Conservation (phyloP, 2,888 invertebrate species). For the Eupithecia subfuscata region DNA sequence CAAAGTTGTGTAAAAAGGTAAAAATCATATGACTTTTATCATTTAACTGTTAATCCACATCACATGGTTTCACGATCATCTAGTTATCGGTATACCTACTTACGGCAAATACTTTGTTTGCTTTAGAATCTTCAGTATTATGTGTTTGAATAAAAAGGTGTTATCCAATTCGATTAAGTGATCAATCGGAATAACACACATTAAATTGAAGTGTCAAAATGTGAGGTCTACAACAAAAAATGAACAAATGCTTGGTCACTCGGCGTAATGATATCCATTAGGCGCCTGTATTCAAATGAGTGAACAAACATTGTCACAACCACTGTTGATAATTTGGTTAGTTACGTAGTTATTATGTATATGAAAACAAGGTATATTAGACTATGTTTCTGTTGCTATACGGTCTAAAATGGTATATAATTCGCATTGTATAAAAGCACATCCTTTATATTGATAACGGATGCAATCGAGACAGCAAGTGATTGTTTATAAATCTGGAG, state of each 20-base stretch:
- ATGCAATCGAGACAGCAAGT: not conserved
- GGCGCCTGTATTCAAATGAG: conserved; percentile 26
- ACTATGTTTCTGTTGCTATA: conserved; percentile 3
- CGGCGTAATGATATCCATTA: conserved; percentile 16
- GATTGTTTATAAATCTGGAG: not conserved
- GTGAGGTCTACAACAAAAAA: conserved; percentile 3
- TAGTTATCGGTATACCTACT: not conserved
- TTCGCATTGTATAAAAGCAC: not conserved
- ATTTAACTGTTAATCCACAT: not conserved
- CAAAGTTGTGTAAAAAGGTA: not conserved
- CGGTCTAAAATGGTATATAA: not conserved
- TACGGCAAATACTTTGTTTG: not conserved
- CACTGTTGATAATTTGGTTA: conserved; percentile 33
- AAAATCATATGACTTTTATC: not conserved
- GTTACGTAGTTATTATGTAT: conserved; percentile 5
- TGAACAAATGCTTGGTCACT: conserved; percentile 17
- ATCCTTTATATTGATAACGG: not conserved
- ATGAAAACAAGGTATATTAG: not conserved
- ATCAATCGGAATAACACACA: not conserved
- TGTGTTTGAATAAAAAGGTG: conserved; percentile 1
- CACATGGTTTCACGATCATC: not conserved
- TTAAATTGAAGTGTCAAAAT: conserved; percentile 9
- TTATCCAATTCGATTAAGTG: not conserved
- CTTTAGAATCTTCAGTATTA: conserved; percentile 1
- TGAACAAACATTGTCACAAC: conserved; percentile 11